Base-by-base conservation (phyloP, 1,140 invertebrate genomes). In the Caenorhabditis latens region DNA sequence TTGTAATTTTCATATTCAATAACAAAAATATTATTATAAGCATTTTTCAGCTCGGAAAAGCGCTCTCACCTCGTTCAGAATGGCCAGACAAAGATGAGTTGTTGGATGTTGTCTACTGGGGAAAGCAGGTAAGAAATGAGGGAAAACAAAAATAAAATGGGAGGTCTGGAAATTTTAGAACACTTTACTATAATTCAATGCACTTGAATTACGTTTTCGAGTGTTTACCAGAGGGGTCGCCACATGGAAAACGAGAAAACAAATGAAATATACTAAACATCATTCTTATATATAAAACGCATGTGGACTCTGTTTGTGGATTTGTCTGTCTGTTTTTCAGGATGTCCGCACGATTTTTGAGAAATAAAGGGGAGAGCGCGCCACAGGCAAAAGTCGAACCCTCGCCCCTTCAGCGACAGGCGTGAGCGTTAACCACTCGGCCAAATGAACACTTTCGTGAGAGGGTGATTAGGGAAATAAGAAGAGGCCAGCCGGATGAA, bases 51-150 rank as follows among this genome's bases (percentile, higher is more conserved):
- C 48, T 90, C 43, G 46, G 48, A 61, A 91, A 91, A 84, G 90
- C 91, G 14, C 65, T 91, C 14, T n/a, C 46, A 46, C 82, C 88
- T 14, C 65, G 86, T 48, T 83, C 84, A 13, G 85, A 86, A 40
- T 91, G 91, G 91, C 6, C 84, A n/a, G 91, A 91, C 79, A 91
- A 91, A 87, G 91, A 91, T 58, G 91, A 92, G 43, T 84, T 91
- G 6, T 67, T 91, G 42, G 91, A 91, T 88, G 91, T 91, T 14
- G 42, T 91, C 11, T 91, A 91, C 85, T 91, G 91, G 91, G 91
- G 91, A 58, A 85, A 90, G 75, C 91, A 91, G 67, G 86, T 86
- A 8, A 55, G 43, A 58, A 48, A 48, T 21, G n/a, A 67, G 40
- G 40, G 65, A 32, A 42, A 84, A 16, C 4, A 21, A 84, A 84